phyloP scores from a whole-genome alignment of 2,113 vertebrate species.

The Danionella cerebrum region DNA sequence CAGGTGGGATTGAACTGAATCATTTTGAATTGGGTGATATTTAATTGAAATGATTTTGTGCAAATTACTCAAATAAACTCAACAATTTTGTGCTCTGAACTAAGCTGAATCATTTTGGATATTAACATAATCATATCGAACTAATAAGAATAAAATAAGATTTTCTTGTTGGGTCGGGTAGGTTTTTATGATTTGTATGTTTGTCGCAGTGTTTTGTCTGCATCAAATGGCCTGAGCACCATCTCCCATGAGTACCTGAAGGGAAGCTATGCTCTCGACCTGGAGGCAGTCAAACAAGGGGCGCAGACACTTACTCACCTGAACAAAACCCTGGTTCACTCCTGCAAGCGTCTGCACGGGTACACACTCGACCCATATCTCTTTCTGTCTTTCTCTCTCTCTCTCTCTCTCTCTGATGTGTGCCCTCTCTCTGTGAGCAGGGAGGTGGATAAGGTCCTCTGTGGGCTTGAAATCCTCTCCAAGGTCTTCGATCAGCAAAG shows the following conservation, averaged over 20 bases:
- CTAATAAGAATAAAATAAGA: too few species aligned
- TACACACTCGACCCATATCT: slow-evolving; percentile 36
- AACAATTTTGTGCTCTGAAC: too few species aligned
- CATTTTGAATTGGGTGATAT: too few species aligned
- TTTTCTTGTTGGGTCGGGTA: too few species aligned
- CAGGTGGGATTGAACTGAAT: too few species aligned
- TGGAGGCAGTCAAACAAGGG: slow-evolving; percentile 84
- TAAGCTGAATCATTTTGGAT: too few species aligned
- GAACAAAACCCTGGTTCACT: slow-evolving; percentile 82
- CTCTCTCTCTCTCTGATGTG: not conserved
- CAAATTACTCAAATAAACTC: too few species aligned
- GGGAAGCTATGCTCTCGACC: slow-evolving; percentile 86
- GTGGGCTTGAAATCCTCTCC: slow-evolving; percentile 88
- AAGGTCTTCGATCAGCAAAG: slow-evolving; percentile 97
- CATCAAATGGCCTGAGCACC: slow-evolving; percentile 81
- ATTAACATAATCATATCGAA: too few species aligned
- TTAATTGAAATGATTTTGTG: too few species aligned
- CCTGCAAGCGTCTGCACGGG: slow-evolving; percentile 89
- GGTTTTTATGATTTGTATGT: not conserved
- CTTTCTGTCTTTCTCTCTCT: too few species aligned
- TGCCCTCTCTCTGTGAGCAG: slow-evolving; percentile 49
- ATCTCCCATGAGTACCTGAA: slow-evolving; percentile 92
- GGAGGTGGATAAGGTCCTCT: slow-evolving; percentile 90
- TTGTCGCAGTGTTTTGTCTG: slow-evolving; percentile 38
- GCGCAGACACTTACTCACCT: slow-evolving; percentile 83